A percentile compares a stretch with the other conserved stretches of the same genome.
phyloP scores from a whole-genome alignment of 2,113 vertebrate genomes.

The Syngnathus scovelli region DNA sequence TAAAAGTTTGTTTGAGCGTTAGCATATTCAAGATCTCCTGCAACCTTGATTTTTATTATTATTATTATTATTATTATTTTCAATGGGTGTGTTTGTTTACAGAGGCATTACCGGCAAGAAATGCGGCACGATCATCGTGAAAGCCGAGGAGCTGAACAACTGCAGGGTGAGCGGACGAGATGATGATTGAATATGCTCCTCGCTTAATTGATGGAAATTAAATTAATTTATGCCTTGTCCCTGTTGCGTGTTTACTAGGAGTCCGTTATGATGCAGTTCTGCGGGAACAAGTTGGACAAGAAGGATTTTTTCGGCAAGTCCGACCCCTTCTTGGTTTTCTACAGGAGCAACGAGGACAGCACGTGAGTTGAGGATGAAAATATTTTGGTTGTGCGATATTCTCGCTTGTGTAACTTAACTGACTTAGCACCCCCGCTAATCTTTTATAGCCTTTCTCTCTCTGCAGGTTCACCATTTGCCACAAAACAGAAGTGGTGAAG shows the following conservation, averaged over 20 bases:
- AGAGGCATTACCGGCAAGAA: slow-evolving; percentile 94
- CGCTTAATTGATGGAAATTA: background rate
- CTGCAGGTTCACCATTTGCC: slow-evolving; percentile 86
- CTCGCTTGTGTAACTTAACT: background rate
- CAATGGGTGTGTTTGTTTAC: slow-evolving; percentile 39
- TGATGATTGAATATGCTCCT: background rate
- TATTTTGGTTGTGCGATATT: slow-evolving; percentile 5
- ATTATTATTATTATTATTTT: background rate
- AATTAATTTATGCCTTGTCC: background rate
- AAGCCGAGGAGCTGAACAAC: slow-evolving; percentile 91
- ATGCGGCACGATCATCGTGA: slow-evolving; percentile 90
- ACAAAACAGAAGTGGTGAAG: slow-evolving; percentile 90
- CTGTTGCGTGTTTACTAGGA: slow-evolving; percentile 60
- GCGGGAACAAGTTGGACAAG: slow-evolving; percentile 85
- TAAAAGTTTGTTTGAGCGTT: too few relatives aligned
- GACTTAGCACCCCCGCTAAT: slow-evolving; percentile 1
- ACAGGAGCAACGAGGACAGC: slow-evolving; percentile 84
- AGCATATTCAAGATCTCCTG: background rate
- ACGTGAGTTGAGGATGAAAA: slow-evolving; percentile 66
- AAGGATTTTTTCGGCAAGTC: slow-evolving; percentile 90
- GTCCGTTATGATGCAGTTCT: slow-evolving; percentile 85
- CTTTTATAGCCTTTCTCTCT: slow-evolving; percentile 13
- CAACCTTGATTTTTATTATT: background rate
- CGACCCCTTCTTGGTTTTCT: slow-evolving; percentile 84
- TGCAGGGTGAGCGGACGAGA: slow-evolving; percentile 78